These are phyloP conservation scores for Accipiter virgatus DNA, from an alignment of 2,113 vertebrate genomes.

Conservation along the genomic window DNA sequence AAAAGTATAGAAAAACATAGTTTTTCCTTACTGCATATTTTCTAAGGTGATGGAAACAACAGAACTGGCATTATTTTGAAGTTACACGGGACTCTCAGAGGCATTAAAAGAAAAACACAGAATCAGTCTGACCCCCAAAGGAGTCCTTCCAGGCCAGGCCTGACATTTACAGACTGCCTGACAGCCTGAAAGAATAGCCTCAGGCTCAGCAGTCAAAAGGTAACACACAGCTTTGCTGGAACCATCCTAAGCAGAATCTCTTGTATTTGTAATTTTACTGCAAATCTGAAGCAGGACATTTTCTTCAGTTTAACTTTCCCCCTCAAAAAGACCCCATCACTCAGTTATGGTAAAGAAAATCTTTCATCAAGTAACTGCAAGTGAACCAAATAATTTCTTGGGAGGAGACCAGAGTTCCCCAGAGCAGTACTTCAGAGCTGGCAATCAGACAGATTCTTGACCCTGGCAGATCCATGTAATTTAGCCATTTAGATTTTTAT, in stretches of 20 bases:
- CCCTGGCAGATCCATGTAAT: background rate
- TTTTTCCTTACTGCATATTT: background rate
- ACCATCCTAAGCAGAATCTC: background rate
- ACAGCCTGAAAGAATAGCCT: background rate
- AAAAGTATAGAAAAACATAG: background rate
- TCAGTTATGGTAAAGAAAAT: background rate
- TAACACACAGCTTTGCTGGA: background rate
- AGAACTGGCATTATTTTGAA: background rate
- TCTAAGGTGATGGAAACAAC: background rate
- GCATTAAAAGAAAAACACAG: background rate
- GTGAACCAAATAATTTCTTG: background rate
- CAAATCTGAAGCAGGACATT: background rate
- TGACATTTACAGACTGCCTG: background rate
- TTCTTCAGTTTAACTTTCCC: background rate
- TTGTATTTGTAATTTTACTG: background rate
- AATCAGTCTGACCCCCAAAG: background rate
- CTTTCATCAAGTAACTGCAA: background rate
- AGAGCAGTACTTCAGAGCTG: background rate
- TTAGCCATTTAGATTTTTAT: background rate
- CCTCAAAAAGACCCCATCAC: accelerated
- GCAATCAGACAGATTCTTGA: background rate
- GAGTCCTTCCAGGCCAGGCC: background rate
- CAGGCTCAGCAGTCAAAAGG: background rate
- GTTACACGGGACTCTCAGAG: background rate
- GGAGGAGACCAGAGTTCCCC: background rate